These are phyloP conservation scores for Melanotaenia trifasciata DNA, from an alignment of 2,797 vertebrate species.

Conservation along the genomic window DNA sequence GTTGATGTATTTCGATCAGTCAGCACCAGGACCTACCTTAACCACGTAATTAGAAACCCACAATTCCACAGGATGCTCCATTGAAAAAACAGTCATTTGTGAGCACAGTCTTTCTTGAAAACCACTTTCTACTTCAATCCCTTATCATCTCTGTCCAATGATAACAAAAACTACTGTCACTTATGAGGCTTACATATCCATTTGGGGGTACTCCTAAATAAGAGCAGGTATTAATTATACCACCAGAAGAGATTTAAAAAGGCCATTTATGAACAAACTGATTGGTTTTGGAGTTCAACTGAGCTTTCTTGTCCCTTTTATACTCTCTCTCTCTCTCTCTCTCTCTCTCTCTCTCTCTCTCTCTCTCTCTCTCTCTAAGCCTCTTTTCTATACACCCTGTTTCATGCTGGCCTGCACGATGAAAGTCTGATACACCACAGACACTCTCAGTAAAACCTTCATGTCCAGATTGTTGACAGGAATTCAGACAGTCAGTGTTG, in stretches of 20 bases:
- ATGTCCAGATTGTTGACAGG: constrained; percentile 30
- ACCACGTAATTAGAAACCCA: constrained; percentile 36
- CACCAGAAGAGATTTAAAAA: constrained; percentile 3
- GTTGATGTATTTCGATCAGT: constrained; percentile 18
- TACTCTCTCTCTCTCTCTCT: too few species aligned
- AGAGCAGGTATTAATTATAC: neutral
- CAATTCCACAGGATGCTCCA: constrained; percentile 33
- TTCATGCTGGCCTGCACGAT: constrained; percentile 15
- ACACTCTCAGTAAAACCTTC: constrained; percentile 33
- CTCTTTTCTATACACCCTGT: neutral
- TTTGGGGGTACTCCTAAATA: constrained; percentile 8
- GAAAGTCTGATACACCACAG: constrained; percentile 21
- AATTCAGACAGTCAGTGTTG: constrained; percentile 12
- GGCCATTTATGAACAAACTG: neutral
- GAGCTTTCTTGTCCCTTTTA: neutral
- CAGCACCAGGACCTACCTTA: constrained; percentile 35
- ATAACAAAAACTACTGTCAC: constrained; percentile 17
- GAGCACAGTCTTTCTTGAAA: constrained; percentile 8
- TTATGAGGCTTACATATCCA: constrained; percentile 3
- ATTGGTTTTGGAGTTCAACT: neutral
- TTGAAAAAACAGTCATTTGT: constrained; percentile 36
- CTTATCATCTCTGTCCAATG: constrained; percentile 27
- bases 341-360: too few species aligned
- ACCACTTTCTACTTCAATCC: neutral
- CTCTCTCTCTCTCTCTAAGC: neutral